phyloP scores from a whole-genome alignment of 2,113 vertebrate genomes.

The Microtus pennsylvanicus region DNA sequence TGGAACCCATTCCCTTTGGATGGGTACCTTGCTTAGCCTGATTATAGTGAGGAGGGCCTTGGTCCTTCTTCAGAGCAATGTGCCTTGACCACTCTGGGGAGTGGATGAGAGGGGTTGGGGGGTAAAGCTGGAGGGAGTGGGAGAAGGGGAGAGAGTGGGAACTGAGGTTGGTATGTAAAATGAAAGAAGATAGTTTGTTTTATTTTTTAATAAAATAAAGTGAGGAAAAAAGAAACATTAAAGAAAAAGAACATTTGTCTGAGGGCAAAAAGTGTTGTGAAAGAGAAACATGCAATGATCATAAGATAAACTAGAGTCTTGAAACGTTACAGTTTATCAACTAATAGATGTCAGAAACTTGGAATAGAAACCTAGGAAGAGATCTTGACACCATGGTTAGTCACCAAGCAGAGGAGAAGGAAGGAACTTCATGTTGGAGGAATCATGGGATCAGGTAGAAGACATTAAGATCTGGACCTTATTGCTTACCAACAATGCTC shows the following conservation, averaged over 20 bases:
- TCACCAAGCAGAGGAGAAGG: not conserved
- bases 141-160: too few relatives aligned
- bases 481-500: not conserved
- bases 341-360: not conserved
- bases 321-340: not conserved
- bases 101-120: accelerated
- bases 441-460: not conserved
- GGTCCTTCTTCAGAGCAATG: too few relatives aligned
- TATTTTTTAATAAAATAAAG: too few relatives aligned
- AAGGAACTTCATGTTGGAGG: not conserved
- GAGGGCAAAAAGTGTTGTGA: not conserved
- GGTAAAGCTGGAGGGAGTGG: too few relatives aligned
- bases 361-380: not conserved
- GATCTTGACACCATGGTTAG: not conserved
- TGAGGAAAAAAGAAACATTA: too few relatives aligned
- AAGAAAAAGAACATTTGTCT: too few relatives aligned
- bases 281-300: not conserved
- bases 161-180: too few relatives aligned
- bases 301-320: not conserved
- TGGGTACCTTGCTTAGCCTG: too few relatives aligned
- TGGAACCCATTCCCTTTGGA: too few relatives aligned
- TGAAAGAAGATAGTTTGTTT: too few relatives aligned
- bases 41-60: too few relatives aligned
- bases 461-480: not conserved
- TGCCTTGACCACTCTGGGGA: too few relatives aligned